A percentile compares a stretch with the other conserved stretches of the same genome.
phyloP scores from a whole-genome alignment of 2,797 vertebrate genomes.

The Discoglossus pictus region DNA sequence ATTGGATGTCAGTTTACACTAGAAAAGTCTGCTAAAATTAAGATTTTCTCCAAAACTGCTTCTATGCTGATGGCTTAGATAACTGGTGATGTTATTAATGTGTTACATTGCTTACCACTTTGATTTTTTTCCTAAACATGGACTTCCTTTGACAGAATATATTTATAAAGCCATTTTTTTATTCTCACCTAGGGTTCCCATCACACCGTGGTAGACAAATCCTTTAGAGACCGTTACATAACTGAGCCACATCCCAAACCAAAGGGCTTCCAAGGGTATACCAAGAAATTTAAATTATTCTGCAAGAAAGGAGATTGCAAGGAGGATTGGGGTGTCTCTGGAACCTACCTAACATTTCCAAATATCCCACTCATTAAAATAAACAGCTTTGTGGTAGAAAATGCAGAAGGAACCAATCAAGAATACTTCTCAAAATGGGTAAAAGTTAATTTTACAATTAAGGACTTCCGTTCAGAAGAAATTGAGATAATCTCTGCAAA shows the following conservation, averaged over 20 bases:
- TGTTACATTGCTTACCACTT: no score
- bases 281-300: constrained; percentile 69
- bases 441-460: constrained; percentile 61
- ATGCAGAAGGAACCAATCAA: constrained; percentile 59
- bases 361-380: constrained; percentile 76
- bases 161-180: constrained; percentile 2
- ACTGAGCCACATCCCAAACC: constrained; percentile 55
- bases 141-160: not conserved
- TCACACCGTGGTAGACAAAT: constrained; percentile 65
- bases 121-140: not conserved
- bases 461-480: constrained; percentile 65
- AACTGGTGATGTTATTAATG: no score
- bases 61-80: no score
- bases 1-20: no score
- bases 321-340: constrained; percentile 71
- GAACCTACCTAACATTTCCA: constrained; percentile 65
- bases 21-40: no score
- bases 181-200: constrained; percentile 62
- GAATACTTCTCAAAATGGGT: constrained; percentile 66
- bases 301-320: constrained; percentile 61
- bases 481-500: constrained; percentile 16
- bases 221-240: constrained; percentile 60
- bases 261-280: constrained; percentile 46
- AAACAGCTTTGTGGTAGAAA: constrained; percentile 69
- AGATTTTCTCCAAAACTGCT: no score